Percentiles rank a stretch among this genome's conserved stretches.
Evolutionary conservation across 2,888 invertebrate species (phyloP).

Genomic region (Petrolisthes manimaculis): DNA sequence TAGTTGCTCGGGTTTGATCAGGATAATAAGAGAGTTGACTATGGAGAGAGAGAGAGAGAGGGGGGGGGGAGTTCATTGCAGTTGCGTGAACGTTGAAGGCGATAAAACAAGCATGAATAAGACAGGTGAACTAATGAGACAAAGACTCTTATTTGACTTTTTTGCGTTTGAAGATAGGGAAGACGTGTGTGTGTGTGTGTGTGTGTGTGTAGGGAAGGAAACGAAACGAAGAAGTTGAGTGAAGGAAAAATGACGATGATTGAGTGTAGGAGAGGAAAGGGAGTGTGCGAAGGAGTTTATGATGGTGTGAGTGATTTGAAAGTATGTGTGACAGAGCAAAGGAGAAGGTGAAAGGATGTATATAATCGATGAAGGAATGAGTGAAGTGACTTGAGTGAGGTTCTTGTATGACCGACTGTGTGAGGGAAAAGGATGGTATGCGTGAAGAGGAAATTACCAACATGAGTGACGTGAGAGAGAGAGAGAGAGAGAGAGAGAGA

Average conservation of each 20-base stretch:
- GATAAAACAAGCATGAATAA: no score
- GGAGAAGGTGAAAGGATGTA: neutral
- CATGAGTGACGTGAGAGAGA: neutral
- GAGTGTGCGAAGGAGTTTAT: neutral
- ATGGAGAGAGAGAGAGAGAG: slow-evolving; percentile 26
- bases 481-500: no score
- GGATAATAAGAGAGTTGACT: no score
- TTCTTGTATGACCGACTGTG: neutral
- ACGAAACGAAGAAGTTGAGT: neutral
- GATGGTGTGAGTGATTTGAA: neutral
- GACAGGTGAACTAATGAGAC: no score
- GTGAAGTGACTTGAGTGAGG: neutral
- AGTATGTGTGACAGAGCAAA: no score
- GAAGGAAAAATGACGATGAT: neutral
- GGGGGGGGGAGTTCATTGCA: neutral
- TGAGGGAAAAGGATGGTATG: neutral
- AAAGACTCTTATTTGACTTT: no score
- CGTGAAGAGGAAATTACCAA: neutral
- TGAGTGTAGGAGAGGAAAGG: no score
- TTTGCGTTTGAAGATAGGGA: no score
- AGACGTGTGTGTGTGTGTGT: no score
- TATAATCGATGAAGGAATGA: neutral
- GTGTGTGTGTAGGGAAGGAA: neutral
- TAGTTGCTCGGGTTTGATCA: no score
- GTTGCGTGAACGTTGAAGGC: neutral